phyloP scores from a whole-genome alignment of 2,797 vertebrate species.

The Lutjanus campechanus region DNA sequence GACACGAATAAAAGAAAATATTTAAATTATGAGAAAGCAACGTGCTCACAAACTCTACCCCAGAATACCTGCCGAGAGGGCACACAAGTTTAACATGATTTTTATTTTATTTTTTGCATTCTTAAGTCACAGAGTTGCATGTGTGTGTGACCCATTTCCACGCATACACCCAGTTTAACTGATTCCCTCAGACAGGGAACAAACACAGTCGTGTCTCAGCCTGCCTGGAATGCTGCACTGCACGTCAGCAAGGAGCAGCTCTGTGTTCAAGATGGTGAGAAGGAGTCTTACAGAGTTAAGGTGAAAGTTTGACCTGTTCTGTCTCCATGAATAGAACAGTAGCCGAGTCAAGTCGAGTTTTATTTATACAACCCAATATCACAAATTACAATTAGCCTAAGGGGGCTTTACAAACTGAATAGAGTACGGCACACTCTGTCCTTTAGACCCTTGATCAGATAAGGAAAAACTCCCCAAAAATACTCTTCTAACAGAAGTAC shows the following conservation, averaged over 20 bases:
- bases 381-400: too few species aligned
- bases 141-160: conserved; percentile 61
- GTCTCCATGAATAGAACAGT: neutral
- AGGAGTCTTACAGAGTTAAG: conserved; percentile 18
- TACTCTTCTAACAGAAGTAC: too few species aligned
- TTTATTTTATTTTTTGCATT: conserved; percentile 30
- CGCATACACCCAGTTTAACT: conserved; percentile 66
- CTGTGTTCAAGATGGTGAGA: conserved; percentile 33
- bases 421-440: too few species aligned
- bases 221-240: conserved; percentile 78
- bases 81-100: conserved; percentile 24
- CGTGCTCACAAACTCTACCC: neutral
- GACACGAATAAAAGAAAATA: neutral
- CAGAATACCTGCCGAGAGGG: conserved; percentile 25
- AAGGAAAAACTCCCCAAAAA: too few species aligned
- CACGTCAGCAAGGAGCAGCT: conserved; percentile 44
- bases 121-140: conserved; percentile 23
- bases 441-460: too few species aligned
- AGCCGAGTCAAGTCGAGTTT: too few species aligned
- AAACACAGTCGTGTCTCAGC: conserved; percentile 64
- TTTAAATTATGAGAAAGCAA: conserved; percentile 5
- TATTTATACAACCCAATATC: too few species aligned
- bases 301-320: conserved; percentile 30
- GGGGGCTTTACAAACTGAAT: too few species aligned
- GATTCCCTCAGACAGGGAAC: conserved; percentile 54